Percentiles rank a stretch among this genome's conserved stretches.
phyloP scores from a whole-genome alignment of 1,140 invertebrate genomes.

The Lineus longissimus region DNA sequence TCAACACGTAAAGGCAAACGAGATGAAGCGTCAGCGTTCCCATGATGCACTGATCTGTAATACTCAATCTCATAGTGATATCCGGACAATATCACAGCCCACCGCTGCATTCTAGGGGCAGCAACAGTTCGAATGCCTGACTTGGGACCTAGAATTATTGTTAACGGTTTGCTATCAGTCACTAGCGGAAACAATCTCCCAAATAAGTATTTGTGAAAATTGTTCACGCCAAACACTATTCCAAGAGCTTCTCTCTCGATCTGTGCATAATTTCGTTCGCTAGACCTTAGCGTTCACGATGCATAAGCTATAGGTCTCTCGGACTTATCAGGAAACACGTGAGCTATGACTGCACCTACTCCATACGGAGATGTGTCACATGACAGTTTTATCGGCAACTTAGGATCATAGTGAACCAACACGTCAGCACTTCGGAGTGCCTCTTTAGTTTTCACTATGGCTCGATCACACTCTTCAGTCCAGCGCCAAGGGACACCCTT shows the following conservation, averaged over 20 bases:
- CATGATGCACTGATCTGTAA: constrained; percentile 46
- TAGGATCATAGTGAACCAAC: constrained; percentile 34
- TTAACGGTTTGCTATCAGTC: constrained; percentile 56
- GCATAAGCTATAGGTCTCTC: constrained; percentile 52
- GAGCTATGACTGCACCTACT: constrained; percentile 40
- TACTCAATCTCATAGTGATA: constrained; percentile 42
- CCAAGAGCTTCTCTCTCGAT: constrained; percentile 58
- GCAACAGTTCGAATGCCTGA: constrained; percentile 39
- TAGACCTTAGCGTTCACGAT: constrained; percentile 46
- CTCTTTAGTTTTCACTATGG: constrained; percentile 11
- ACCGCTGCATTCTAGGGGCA: constrained; percentile 35
- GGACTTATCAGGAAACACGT: constrained; percentile 26
- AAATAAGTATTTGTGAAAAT: constrained; percentile 58
- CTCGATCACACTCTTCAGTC: constrained; percentile 9
- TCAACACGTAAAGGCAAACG: constrained; percentile 7
- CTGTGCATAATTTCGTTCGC: constrained; percentile 57
- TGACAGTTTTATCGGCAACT: constrained; percentile 25
- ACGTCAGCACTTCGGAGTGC: constrained; percentile 15
- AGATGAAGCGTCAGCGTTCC: constrained; percentile 40
- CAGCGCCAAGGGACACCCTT: constrained; percentile 15
- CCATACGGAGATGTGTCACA: constrained; percentile 40
- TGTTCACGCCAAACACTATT: constrained; percentile 53
- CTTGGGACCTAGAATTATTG: constrained; percentile 44
- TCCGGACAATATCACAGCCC: constrained; percentile 26
- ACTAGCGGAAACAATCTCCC: constrained; percentile 48